Base-by-base conservation (phyloP, 2,888 invertebrate species). In the Phyto melanocephala region DNA sequence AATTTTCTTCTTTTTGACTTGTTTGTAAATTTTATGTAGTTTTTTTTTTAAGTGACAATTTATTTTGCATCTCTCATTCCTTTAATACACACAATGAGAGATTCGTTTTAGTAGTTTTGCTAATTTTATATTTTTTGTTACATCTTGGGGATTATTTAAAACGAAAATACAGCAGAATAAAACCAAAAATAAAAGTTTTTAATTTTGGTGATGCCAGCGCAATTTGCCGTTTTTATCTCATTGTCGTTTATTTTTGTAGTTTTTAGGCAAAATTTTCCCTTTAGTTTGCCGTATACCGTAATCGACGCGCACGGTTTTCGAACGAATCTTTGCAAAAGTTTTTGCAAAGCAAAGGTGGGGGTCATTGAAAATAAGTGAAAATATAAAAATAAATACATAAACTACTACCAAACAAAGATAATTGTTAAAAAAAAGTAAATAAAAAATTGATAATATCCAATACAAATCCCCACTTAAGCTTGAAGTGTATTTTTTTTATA, bases 201-300 rank as follows among this genome's bases (percentile, higher is more conserved):
- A 22, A 75, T 79, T 75, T 75, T 76, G 45, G 47, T 71, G 77
- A 80, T 80, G 80, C 83, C 76, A 65, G 33, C 15, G 47, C 37
- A 17, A 50, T n/a, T 20, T 71, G 20, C 54, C 42, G 28, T 71
- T 70, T 74, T 70, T 50, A 17, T 37, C 17, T 40, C 47, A 56
- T 77, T 62, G 63, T 74, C 62, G 47, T 79, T 75, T 76, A 79
- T 79, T 75, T 82, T 79, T 75, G 75, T 76, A 80, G 80, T 80
- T 80, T 80, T 77, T 80, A 77, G 80, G 83, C 80, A 77, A 77
- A 75, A 68, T 67, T 35, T 84, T 85, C 84, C 84, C 84, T 86
- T 86, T 79, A 85, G 84, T 85, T 81, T 81, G 83, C 71, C 83
- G 84, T 68, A 81, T 74, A 72, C 82, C 78, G 80, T 80, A 84